Percentiles rank a stretch among this genome's conserved stretches.
These are phyloP conservation scores for Phainopepla nitens DNA, from an alignment of 2,113 vertebrate species.

Conservation along the genomic window DNA sequence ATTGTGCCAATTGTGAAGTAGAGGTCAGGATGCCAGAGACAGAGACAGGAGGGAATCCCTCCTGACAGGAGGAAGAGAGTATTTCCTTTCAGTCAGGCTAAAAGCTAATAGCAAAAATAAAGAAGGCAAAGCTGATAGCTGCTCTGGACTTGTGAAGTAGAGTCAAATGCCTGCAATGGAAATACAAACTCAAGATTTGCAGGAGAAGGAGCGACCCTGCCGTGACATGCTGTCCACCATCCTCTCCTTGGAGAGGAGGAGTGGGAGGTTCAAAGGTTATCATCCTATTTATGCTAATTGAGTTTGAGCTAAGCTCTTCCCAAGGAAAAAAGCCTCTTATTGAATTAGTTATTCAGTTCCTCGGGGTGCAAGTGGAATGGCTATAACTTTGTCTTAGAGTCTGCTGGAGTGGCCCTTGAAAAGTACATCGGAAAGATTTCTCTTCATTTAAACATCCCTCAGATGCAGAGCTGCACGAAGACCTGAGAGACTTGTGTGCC, in stretches of 20 bases:
- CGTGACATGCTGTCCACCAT: not conserved
- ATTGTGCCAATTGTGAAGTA: fast-evolving
- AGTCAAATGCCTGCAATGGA: not conserved
- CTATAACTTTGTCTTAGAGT: not conserved
- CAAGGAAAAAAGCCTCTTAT: constrained; percentile 62
- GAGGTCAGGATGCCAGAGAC: not conserved
- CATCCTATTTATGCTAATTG: constrained; percentile 68
- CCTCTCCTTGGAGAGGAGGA: not conserved
- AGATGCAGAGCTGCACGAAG: constrained; percentile 1
- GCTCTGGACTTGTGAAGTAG: not conserved
- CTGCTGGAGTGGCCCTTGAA: not conserved
- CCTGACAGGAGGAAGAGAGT: not conserved
- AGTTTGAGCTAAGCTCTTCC: constrained; percentile 76
- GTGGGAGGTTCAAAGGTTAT: constrained; percentile 54
- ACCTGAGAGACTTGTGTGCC: constrained; percentile 26
- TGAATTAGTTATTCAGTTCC: constrained; percentile 65
- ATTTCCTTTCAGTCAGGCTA: not conserved
- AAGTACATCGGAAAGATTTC: not conserved
- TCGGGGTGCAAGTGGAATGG: constrained; percentile 6
- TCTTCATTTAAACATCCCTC: not conserved
- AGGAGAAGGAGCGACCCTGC: not conserved
- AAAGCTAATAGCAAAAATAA: not conserved
- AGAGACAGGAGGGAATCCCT: not conserved
- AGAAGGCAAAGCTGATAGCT: not conserved
- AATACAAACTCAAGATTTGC: not conserved